These are phyloP conservation scores for Streptopelia turtur DNA, from an alignment of 2,797 vertebrate genomes.

Conservation along the genomic window DNA sequence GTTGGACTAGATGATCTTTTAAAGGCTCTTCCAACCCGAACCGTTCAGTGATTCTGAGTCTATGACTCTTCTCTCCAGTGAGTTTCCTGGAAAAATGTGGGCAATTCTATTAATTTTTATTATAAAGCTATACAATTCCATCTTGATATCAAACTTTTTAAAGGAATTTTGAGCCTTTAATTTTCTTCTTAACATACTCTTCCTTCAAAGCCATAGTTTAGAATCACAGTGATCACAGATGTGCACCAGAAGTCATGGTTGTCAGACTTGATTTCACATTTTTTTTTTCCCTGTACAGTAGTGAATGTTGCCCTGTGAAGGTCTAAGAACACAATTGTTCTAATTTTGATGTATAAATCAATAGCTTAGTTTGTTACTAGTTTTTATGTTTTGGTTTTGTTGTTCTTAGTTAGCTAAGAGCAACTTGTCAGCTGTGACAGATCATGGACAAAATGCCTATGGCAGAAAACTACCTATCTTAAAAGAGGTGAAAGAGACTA, in stretches of 20 bases:
- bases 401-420: neutral
- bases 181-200: neutral
- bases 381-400: neutral
- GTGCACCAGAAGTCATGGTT: neutral
- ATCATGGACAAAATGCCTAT: neutral
- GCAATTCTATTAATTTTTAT: neutral
- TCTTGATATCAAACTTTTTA: neutral
- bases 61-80: neutral
- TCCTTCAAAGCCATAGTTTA: neutral
- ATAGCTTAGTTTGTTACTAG: neutral
- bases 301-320: neutral
- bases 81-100: neutral
- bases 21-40: neutral
- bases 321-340: neutral
- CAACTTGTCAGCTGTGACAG: neutral
- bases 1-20: neutral
- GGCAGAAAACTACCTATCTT: neutral
- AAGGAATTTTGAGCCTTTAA: neutral
- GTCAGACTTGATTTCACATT: rapidly evolving
- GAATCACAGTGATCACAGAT: neutral
- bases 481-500: neutral
- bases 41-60: neutral
- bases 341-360: neutral
- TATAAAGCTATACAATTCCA: neutral
- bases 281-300: neutral